phyloP scores from a whole-genome alignment of 2,113 vertebrate genomes.

The Morone saxatilis region DNA sequence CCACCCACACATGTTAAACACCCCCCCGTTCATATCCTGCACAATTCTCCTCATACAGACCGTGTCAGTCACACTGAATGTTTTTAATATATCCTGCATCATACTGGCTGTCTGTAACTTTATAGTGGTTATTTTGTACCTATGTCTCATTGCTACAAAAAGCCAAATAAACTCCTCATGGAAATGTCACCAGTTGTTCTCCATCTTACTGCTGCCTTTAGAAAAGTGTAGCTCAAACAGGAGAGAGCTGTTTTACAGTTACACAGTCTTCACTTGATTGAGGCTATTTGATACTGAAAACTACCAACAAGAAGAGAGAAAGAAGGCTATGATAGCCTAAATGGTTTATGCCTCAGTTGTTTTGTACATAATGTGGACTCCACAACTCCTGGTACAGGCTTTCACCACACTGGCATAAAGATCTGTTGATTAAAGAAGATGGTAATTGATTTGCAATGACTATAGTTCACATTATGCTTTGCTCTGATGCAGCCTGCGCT shows the following conservation, averaged over 20 bases:
- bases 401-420: background rate
- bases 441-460: background rate
- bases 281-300: background rate
- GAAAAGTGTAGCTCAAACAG: background rate
- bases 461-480: background rate
- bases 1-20: background rate
- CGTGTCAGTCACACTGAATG: background rate
- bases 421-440: background rate
- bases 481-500: background rate
- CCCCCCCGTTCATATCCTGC: conserved; percentile 11
- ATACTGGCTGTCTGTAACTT: too few species aligned
- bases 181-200: background rate
- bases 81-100: background rate
- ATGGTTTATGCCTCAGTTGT: background rate
- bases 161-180: background rate
- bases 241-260: background rate
- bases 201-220: background rate
- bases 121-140: background rate
- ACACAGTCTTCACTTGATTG: background rate
- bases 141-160: background rate
- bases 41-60: background rate
- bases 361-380: background rate
- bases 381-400: background rate
- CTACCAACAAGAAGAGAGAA: background rate
- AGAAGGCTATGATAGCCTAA: background rate